Evolutionary conservation across 2,797 vertebrate genomes (phyloP).

Genomic region (Xenentodon cancila): DNA sequence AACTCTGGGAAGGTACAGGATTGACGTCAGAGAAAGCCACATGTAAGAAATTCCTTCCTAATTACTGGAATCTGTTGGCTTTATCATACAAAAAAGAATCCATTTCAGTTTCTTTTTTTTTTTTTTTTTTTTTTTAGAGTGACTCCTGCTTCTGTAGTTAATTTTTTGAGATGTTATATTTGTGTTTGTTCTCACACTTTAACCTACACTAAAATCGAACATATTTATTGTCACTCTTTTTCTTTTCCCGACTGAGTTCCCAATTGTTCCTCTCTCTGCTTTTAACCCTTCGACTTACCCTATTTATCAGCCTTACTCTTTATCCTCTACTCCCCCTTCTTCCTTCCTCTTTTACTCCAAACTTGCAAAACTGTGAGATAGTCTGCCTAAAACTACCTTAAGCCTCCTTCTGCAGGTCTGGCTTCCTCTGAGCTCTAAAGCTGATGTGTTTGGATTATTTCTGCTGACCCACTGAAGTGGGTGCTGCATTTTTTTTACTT

Average conservation of each 20-base stretch:
- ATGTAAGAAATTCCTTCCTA: constrained; percentile 84
- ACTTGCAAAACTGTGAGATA: constrained; percentile 11
- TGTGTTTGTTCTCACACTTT: constrained; percentile 12
- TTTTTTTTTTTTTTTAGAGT: constrained; percentile 49
- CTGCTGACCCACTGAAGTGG: constrained; percentile 39
- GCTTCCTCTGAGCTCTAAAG: constrained; percentile 9
- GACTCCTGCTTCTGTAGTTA: constrained; percentile 47
- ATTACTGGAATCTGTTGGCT: constrained; percentile 80
- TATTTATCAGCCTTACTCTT: constrained; percentile 8
- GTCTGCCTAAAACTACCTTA: constrained; percentile 31
- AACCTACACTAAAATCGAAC: constrained; percentile 15
- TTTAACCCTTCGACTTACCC: neutral
- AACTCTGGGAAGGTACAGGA: constrained; percentile 80
- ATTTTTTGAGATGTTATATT: constrained; percentile 19
- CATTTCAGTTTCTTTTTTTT: constrained; percentile 49
- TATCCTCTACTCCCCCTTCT: neutral
- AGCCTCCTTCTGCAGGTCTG: constrained; percentile 13
- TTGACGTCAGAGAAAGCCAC: constrained; percentile 86
- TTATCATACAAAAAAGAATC: constrained; percentile 68
- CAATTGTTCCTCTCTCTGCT: neutral
- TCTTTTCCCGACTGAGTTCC: neutral
- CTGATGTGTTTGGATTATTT: constrained; percentile 52
- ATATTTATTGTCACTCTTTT: constrained; percentile 10
- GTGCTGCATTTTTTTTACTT: constrained; percentile 42
- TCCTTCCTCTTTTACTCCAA: constrained; percentile 18